Percentiles rank a stretch among this genome's conserved stretches.
Conservation (phyloP, 1,140 invertebrate genomes). For the Drosophila pseudoobscura region DNA sequence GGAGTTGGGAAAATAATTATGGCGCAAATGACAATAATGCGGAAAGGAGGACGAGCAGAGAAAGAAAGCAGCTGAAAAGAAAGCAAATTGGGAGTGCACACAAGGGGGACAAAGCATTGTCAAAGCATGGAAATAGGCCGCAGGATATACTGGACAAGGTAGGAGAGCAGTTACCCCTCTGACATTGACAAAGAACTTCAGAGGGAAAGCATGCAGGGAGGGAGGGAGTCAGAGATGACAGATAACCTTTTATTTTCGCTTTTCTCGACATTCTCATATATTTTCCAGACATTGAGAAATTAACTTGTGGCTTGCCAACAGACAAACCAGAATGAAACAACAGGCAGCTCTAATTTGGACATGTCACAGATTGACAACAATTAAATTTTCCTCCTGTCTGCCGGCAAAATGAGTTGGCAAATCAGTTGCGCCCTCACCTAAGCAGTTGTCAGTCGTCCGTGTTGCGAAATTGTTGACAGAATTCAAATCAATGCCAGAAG, state of each 20-base stretch:
- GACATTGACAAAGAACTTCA: slow-evolving; percentile 56
- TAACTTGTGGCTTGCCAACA: slow-evolving; percentile 18
- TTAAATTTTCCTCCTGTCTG: slow-evolving; percentile 54
- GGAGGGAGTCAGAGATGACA: too few relatives aligned
- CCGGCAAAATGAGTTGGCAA: slow-evolving; percentile 27
- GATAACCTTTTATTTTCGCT: background rate
- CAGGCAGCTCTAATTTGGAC: slow-evolving; percentile 43
- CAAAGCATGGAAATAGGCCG: slow-evolving; percentile 27
- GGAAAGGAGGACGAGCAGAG: background rate
- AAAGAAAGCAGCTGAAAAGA: background rate
- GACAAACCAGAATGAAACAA: slow-evolving; percentile 31
- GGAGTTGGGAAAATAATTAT: slow-evolving; percentile 64
- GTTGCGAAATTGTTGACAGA: slow-evolving; percentile 74
- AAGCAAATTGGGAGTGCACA: slow-evolving; percentile 45
- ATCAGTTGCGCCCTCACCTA: slow-evolving; percentile 24
- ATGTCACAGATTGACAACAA: slow-evolving; percentile 67
- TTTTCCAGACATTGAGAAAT: slow-evolving; percentile 20
- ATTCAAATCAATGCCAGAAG: slow-evolving; percentile 68
- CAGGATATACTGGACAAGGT: slow-evolving; percentile 6
- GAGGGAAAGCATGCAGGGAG: background rate
- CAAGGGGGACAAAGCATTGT: slow-evolving; percentile 25
- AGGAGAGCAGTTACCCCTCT: slow-evolving; percentile 5
- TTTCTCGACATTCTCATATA: slow-evolving; percentile 4
- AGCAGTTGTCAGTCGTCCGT: slow-evolving; percentile 39
- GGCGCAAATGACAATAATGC: slow-evolving; percentile 51